These are phyloP conservation scores for Apodemia hepburni DNA, from an alignment of 2,888 invertebrate species.

Conservation along the genomic window DNA sequence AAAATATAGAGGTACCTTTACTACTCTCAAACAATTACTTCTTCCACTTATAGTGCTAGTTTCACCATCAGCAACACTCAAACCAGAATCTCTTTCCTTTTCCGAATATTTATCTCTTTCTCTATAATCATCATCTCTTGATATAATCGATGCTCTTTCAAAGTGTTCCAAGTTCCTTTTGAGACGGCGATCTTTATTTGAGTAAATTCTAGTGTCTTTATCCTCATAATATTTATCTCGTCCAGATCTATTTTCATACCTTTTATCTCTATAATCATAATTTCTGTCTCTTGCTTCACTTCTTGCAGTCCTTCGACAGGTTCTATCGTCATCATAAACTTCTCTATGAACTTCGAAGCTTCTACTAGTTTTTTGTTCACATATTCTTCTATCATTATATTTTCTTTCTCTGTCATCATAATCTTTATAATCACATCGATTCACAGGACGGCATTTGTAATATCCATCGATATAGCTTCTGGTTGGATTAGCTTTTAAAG, in stretches of 20 bases:
- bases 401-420: constrained; percentile 42
- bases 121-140: constrained; percentile 56
- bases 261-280: constrained; percentile 42
- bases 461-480: constrained; percentile 43
- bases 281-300: constrained; percentile 51
- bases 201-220: constrained; percentile 29
- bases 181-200: constrained; percentile 43
- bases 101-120: constrained; percentile 57
- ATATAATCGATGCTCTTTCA: constrained; percentile 54
- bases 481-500: constrained; percentile 40
- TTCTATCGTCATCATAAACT: constrained; percentile 47
- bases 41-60: constrained; percentile 61
- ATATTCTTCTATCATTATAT: constrained; percentile 46
- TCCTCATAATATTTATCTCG: constrained; percentile 45
- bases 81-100: constrained; percentile 61
- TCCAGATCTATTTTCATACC: constrained; percentile 39
- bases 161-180: constrained; percentile 49
- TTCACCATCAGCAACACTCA: constrained; percentile 66
- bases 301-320: constrained; percentile 44
- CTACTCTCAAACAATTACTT: constrained; percentile 62
- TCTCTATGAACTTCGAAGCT: constrained; percentile 58
- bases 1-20: constrained; percentile 48
- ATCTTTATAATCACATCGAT: constrained; percentile 41
- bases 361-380: constrained; percentile 52
- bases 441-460: constrained; percentile 37